Percentiles rank a stretch among this genome's conserved stretches.
phyloP scores from a whole-genome alignment of 2,888 invertebrate species.

The Mesoligia furuncula region DNA sequence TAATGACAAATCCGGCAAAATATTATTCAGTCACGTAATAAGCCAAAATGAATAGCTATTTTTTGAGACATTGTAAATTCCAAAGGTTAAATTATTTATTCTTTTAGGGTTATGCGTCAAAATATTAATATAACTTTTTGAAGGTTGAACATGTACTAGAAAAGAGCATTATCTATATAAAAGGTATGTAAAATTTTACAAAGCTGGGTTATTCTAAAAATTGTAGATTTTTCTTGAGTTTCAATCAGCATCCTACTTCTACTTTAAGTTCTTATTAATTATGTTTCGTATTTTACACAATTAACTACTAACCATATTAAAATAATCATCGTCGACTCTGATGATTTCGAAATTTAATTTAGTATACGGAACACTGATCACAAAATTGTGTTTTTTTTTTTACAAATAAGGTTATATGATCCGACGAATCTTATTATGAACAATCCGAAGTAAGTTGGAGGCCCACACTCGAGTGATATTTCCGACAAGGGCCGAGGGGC shows the following conservation, averaged over 20 bases:
- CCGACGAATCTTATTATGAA: constrained; percentile 81
- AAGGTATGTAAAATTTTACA: neutral
- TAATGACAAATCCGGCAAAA: constrained; percentile 76
- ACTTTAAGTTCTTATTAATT: neutral
- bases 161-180: neutral
- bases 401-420: constrained; percentile 72
- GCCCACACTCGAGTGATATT: constrained; percentile 88
- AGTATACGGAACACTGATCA: constrained; percentile 36
- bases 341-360: neutral
- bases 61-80: constrained; percentile 66
- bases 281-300: neutral
- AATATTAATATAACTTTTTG: constrained; percentile 1
- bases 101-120: constrained; percentile 16
- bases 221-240: neutral
- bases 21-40: constrained; percentile 79
- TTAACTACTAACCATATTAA: neutral
- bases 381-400: constrained; percentile 53
- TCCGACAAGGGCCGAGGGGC: constrained; percentile 89
- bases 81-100: constrained; percentile 56
- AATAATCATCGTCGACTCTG: neutral
- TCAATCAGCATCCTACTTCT: neutral
- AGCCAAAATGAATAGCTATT: constrained; percentile 73
- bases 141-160: neutral
- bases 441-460: constrained; percentile 80
- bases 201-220: neutral